phyloP scores from a whole-genome alignment of 2,888 invertebrate species.

The Hoplodrina ambigua region DNA sequence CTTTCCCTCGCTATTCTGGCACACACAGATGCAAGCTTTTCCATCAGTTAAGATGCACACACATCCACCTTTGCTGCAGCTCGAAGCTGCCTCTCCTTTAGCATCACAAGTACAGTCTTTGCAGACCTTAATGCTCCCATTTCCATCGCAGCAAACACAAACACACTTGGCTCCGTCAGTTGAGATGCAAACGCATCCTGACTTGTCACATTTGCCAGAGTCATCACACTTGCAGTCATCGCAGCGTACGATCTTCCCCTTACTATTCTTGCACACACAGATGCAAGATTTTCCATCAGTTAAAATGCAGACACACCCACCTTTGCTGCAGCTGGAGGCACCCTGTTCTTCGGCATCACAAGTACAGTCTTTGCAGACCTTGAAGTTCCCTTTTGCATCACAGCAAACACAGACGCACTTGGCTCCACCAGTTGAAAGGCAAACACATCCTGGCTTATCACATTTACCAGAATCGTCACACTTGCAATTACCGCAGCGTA shows the following conservation, averaged over 20 bases:
- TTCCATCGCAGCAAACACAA: conserved; percentile 48
- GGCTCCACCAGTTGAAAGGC: conserved; percentile 28
- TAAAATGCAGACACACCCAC: conserved; percentile 57
- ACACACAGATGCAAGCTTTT: conserved; percentile 53
- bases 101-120: conserved; percentile 43
- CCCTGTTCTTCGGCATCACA: conserved; percentile 35
- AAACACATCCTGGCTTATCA: conserved; percentile 25
- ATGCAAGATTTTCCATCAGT: conserved; percentile 64
- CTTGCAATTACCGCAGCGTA: conserved; percentile 62
- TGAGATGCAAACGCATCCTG: conserved; percentile 66
- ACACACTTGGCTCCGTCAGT: conserved; percentile 49
- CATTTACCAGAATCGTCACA: conserved; percentile 32
- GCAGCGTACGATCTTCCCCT: conserved; percentile 57
- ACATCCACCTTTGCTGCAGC: conserved; percentile 49
- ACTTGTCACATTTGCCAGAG: conserved; percentile 57
- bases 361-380: conserved; percentile 56
- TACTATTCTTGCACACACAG: conserved; percentile 61
- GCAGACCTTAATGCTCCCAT: conserved; percentile 38
- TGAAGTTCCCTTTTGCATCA: conserved; percentile 27
- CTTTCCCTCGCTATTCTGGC: conserved; percentile 50
- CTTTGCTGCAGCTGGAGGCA: conserved; percentile 31
- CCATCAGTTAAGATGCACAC: conserved; percentile 60
- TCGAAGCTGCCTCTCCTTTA: conserved; percentile 17
- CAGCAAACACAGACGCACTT: conserved; percentile 63
- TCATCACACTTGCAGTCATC: conserved; percentile 66